A percentile compares a stretch with the other conserved stretches of the same genome.
phyloP scores from a whole-genome alignment of 2,888 invertebrate species.

The Brachyptera risi region DNA sequence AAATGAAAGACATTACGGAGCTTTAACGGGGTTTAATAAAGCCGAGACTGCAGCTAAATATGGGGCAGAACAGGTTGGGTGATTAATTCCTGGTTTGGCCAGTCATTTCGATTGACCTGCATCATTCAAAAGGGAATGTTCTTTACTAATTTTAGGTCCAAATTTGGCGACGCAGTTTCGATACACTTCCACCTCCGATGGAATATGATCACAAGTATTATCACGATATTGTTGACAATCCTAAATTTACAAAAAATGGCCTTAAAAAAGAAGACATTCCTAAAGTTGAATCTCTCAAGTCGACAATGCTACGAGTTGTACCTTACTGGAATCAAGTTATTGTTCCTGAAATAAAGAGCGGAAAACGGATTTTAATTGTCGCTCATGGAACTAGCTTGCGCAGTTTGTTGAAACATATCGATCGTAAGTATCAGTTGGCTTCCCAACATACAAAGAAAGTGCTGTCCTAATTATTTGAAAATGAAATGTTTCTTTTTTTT shows the following conservation, averaged over 20 bases:
- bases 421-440: constrained; percentile 38
- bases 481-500: too few relatives aligned
- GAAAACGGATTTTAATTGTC: constrained; percentile 42
- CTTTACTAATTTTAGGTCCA: constrained; percentile 38
- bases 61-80: constrained; percentile 42
- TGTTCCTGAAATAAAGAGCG: constrained; percentile 45
- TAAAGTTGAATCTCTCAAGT: constrained; percentile 43
- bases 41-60: constrained; percentile 43
- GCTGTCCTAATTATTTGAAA: too few relatives aligned
- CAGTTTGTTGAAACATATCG: constrained; percentile 44
- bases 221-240: constrained; percentile 41
- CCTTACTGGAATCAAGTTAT: constrained; percentile 52
- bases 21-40: constrained; percentile 44
- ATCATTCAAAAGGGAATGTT: too few relatives aligned
- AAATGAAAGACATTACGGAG: constrained; percentile 46
- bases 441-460: too few relatives aligned
- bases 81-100: background rate
- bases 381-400: constrained; percentile 45
- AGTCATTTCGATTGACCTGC: background rate
- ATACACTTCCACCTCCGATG: constrained; percentile 44
- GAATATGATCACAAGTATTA: constrained; percentile 41
- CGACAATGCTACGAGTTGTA: constrained; percentile 42
- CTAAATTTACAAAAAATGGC: constrained; percentile 36
- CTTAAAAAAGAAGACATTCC: constrained; percentile 39
- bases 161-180: constrained; percentile 45